Conservation (phyloP, 2,797 vertebrate genomes). For the Micromesistius poutassou region DNA sequence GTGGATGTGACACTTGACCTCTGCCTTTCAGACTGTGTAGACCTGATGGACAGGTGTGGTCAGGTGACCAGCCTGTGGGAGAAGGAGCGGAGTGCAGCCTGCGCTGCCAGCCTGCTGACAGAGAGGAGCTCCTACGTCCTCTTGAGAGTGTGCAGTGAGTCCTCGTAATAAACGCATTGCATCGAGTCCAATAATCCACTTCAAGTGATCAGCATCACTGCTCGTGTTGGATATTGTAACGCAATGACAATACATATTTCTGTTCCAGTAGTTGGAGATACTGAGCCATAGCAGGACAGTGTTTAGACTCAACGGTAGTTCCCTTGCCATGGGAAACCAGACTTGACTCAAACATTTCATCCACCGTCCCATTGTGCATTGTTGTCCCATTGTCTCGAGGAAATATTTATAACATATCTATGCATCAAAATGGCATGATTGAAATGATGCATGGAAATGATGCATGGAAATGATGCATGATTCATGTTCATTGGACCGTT, state of each 20-base stretch:
- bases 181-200: not conserved
- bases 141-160: conserved; percentile 64
- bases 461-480: too few species aligned
- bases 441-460: too few species aligned
- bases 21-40: conserved; percentile 56
- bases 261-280: not conserved
- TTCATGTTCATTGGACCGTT: not conserved
- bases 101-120: conserved; percentile 56
- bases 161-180: not conserved
- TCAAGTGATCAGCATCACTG: too few species aligned
- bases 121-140: conserved; percentile 65
- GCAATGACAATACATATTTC: not conserved
- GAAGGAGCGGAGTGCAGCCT: conserved; percentile 51
- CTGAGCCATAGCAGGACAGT: not conserved
- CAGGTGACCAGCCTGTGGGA: conserved; percentile 59
- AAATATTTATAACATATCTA: not conserved
- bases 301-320: not conserved
- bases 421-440: not conserved
- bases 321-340: not conserved
- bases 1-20: not conserved
- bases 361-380: not conserved
- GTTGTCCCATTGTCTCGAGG: not conserved
- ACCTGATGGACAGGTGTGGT: conserved; percentile 65
- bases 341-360: not conserved
- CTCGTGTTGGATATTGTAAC: too few species aligned